Conservation (phyloP, 2,797 vertebrate genomes). For the Gambusia yucatana region DNA sequence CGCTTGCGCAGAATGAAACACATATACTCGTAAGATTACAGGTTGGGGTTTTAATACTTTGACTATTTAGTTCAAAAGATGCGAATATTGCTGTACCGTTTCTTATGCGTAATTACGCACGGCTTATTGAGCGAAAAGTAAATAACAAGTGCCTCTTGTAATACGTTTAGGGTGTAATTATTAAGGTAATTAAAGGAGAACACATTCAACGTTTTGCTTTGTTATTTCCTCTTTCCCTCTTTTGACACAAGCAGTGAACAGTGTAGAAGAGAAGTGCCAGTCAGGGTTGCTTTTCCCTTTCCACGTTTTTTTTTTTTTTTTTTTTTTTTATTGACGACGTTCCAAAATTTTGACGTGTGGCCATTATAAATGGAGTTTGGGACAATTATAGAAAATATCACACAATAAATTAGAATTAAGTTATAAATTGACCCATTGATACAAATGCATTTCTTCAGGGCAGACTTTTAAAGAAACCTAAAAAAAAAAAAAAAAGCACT, state of each 20-base stretch:
- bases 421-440: background rate
- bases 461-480: background rate
- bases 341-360: background rate
- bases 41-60: background rate
- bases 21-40: background rate
- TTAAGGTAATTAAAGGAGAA: background rate
- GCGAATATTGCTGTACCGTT: background rate
- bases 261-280: conserved; percentile 43
- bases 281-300: conserved; percentile 63
- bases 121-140: background rate
- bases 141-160: background rate
- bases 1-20: background rate
- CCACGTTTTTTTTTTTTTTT: background rate
- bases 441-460: background rate
- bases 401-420: background rate
- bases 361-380: background rate
- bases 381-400: background rate
- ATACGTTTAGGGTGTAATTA: background rate
- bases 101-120: background rate
- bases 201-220: background rate
- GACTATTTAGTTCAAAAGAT: background rate
- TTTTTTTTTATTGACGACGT: background rate
- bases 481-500: background rate
- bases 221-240: background rate
- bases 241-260: background rate